Evolutionary conservation across 2,113 vertebrate genomes (phyloP), one percentile per base, ranked within the genome.

Genomic region (Paraplagusia blochii): DNA sequence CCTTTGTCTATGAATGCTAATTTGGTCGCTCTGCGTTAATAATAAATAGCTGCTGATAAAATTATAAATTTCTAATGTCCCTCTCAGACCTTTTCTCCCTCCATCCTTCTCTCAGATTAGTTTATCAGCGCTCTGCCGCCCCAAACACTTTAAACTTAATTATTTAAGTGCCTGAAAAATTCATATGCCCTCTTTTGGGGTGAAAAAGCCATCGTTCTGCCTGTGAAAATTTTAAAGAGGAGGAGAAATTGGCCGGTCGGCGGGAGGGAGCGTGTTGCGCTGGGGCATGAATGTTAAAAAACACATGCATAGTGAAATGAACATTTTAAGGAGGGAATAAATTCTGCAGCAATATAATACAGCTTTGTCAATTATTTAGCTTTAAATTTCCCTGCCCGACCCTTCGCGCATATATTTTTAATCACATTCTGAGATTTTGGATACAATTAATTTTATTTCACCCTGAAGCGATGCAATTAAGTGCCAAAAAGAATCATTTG

Each of bases 1-100:
- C 69, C 78, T 80, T 84, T 79, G 80, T 85, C 75, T 73, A 73
- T 83, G 69, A 80, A 85, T 87, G 66, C 67, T 80, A 86, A 83
- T 80, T 65, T 68, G 44, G 72, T 63, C 75, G 76, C 54, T 74
- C 63, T 55, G 11, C 78, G 79, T 88, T 85, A 88, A 87, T 87
- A 87, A 89, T 88, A 77, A 85, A 87, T 87, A 81, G 80, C 72
- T 46, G 66, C 76, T 86, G 77, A 88, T 85, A 85, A 86, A 85
- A 85, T 77, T 81, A 85, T 85, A 84, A 71, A 88, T 88, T 82
- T 82, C 74, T 86, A 72, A 87, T 87, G 83, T 78, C 66, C 81
- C 74, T 82, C 65, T 77, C 68, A 83, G 76, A 82, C 76, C 68
- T 52, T 69, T 56, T 59, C 43, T 55, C 19, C 42, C 51, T 29